A percentile compares a stretch with the other conserved stretches of the same genome.
phyloP scores from a whole-genome alignment of 2,888 invertebrate genomes.

The Polymixis flavicincta region DNA sequence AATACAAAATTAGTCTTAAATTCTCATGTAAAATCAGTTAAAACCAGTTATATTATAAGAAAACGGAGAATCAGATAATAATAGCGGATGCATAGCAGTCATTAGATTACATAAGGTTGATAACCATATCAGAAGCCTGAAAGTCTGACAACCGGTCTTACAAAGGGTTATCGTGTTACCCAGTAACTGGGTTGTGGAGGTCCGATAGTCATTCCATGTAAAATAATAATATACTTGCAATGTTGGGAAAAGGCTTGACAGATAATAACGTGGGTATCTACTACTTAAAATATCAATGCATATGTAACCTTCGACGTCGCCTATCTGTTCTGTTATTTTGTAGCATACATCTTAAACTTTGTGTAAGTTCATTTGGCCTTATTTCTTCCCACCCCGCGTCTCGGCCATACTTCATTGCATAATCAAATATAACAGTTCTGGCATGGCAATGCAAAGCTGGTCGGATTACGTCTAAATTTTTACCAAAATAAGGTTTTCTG shows the following conservation, averaged over 20 bases:
- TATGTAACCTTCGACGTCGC: neutral
- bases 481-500: neutral
- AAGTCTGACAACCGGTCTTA: neutral
- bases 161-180: neutral
- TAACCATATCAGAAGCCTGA: neutral
- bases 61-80: constrained; percentile 5
- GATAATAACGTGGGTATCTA: neutral
- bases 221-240: neutral
- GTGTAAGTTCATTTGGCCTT: neutral
- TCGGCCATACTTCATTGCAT: constrained; percentile 2
- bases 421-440: neutral
- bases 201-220: neutral
- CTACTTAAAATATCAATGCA: neutral
- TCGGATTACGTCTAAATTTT: neutral
- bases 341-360: constrained; percentile 13
- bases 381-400: neutral
- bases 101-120: too few relatives aligned
- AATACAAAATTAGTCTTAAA: constrained; percentile 15
- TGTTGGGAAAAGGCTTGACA: neutral
- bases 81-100: too few relatives aligned
- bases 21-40: constrained; percentile 7
- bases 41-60: neutral
- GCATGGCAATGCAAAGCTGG: constrained; percentile 18
- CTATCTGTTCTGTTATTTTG: neutral
- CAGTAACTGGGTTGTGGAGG: neutral